These are phyloP conservation scores for Lepidothrix coronata DNA, from an alignment of 2,113 vertebrate species.

Conservation along the genomic window DNA sequence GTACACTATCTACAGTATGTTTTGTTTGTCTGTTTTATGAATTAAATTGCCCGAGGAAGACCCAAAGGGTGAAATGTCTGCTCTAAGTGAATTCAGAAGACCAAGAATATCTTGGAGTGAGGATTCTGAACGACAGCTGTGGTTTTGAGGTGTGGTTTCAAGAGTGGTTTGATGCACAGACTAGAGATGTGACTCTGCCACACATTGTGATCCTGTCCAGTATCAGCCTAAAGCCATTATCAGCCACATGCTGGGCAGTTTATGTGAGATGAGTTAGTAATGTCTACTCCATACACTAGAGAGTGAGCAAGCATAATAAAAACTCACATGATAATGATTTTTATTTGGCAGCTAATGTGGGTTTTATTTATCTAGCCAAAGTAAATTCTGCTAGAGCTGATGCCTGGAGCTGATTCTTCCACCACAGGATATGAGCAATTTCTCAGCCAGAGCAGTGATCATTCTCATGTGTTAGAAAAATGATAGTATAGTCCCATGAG, in stretches of 20 bases:
- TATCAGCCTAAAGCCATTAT: background rate
- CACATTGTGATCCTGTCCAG: fast-evolving
- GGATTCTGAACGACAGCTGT: background rate
- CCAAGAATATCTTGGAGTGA: background rate
- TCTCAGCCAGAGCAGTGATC: background rate
- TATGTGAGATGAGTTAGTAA: background rate
- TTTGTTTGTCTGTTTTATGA: background rate
- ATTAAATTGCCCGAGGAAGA: background rate
- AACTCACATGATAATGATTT: background rate
- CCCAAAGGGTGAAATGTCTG: fast-evolving
- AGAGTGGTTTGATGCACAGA: background rate
- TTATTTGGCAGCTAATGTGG: background rate
- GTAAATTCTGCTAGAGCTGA: background rate
- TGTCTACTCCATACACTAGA: background rate
- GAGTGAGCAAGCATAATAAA: background rate
- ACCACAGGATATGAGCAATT: background rate
- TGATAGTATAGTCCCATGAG: background rate
- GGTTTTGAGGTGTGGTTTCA: background rate
- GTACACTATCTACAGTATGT: background rate
- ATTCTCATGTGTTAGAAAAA: background rate
- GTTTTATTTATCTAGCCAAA: background rate
- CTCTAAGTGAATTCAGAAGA: background rate
- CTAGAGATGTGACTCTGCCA: background rate
- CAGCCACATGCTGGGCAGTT: background rate
- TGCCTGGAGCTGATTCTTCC: background rate